Conservation (phyloP, 2,888 invertebrate species). For the Pecten maximus region DNA sequence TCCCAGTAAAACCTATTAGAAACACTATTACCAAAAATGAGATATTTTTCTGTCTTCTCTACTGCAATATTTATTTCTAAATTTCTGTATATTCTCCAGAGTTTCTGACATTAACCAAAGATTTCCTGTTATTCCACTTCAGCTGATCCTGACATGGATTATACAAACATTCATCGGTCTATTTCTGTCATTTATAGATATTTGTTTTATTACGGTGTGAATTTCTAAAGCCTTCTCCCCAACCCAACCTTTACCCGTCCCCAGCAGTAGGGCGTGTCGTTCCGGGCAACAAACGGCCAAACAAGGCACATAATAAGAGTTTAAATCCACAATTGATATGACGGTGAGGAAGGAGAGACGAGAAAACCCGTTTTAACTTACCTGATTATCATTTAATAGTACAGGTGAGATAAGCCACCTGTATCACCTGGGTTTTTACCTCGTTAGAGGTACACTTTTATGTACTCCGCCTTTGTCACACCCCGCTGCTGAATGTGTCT, state of each 20-base stretch:
- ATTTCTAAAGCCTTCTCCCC: background rate
- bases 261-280: background rate
- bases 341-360: background rate
- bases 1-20: no score
- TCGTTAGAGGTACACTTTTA: background rate
- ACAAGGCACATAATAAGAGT: background rate
- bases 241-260: background rate
- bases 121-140: background rate
- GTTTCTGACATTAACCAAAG: no score
- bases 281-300: background rate
- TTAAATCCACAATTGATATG: background rate
- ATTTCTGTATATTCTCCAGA: no score
- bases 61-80: no score
- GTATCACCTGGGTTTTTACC: background rate
- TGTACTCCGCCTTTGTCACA: constrained; percentile 28
- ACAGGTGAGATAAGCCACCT: background rate
- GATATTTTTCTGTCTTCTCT: no score
- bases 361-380: constrained; percentile 13
- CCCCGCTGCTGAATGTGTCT: background rate
- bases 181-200: background rate
- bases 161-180: background rate
- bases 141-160: background rate
- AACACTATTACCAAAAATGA: no score
- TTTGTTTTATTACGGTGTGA: background rate
- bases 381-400: constrained; percentile 12